Base-by-base conservation (phyloP, 2,888 invertebrate genomes). In the Leucophenga maculata region DNA sequence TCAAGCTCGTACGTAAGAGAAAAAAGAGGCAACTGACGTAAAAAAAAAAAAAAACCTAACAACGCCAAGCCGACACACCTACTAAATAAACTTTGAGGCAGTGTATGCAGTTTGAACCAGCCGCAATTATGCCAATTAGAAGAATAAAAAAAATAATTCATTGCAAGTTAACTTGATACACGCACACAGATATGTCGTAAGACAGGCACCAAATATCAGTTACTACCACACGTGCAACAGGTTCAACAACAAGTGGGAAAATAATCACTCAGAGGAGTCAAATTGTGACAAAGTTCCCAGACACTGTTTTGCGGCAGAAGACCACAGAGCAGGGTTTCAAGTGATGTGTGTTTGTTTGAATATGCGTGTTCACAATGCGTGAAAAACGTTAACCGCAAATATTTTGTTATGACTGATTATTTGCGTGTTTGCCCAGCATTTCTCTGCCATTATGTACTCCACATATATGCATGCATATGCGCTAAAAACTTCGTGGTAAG, bases 81-180 rank as follows among this genome's bases (percentile, higher is more conserved):
- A 60, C 60, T 14, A 60, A 60, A 60, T 60, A 8, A 39, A 18
- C 32, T 20, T 54, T 18, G 8, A 54, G 8, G 22, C 14, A 32
- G 60, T 39, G 60, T 39, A 60, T 60, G 60, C 32, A 60, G 18
- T 13, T 22, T 26, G 26, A 31, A 52, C 20, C 6, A 60, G 18
- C 71, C 79, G 69, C 80, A 80, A 80, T 80, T 82, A 80, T 80
- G 79, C 80, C 80, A 80, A 82, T 80, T 82, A 82, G 82, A 80
- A 82, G 78, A 39, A 67, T 8, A 67, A 44, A 67, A 78, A 75
- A 77, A 78, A 77, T 75, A 74, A 74, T 71, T n/a, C 18, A 44
- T 20, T 57, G 39, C 50, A 60, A 57, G 14, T 22, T 39, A 22
- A 55, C 54, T 16, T 32, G 52, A 48, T 31, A 31, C 54, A 26